Base-by-base conservation (phyloP, 2,797 vertebrate genomes). In the Hylomyscus alleni region DNA sequence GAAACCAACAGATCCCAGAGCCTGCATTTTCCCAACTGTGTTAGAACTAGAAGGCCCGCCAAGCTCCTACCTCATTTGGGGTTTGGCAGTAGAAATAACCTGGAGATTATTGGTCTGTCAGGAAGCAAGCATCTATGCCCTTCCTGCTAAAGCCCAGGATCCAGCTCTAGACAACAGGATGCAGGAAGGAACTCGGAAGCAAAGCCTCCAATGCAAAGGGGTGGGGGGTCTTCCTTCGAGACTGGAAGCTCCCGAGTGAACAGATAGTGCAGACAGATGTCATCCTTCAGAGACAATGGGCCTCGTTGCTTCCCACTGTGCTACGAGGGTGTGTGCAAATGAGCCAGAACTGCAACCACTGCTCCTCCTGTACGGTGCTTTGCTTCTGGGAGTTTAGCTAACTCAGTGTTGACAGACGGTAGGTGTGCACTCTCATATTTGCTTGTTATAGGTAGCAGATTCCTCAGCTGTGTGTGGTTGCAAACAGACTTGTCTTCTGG, bases 181-280 rank as follows among this genome's bases (percentile, higher is more conserved):
- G 52, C 93, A 95, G 96, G 97, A 97, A 97, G 96, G 97, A 97
- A 96, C 94, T 76, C n/a, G 19, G 89, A 88, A 69, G 93, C 65
- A 60, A 54, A 89, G 77, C 31, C 86, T 82, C 67, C 86, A 73
- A 44, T 52, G 69, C 40, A 34, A 75, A 75, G 54, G 86, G 77
- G 62, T 72, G 77, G 40, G 62, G 29, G 37, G 60, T 20, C 77
- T 44, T 81, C 69, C 77, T 60, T 76, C 69, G 86, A 94, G n/a
- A 81, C 90, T 2, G n/a, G 86, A 93, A 94, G 83, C 73, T 58
- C 54, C 56, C 83, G 17, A 22, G 75, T 75, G 93, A 88, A 29
- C 80, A 56, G 78, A 69, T 26, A 58, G 14, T 10, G 24, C 5
- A 1, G 19, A 34, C 56, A 58, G 40, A 26, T 1, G 11, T 2